A percentile compares a stretch with the other conserved stretches of the same genome.
Evolutionary conservation across 2,888 invertebrate species (phyloP).

Genomic region (Sesia apiformis): DNA sequence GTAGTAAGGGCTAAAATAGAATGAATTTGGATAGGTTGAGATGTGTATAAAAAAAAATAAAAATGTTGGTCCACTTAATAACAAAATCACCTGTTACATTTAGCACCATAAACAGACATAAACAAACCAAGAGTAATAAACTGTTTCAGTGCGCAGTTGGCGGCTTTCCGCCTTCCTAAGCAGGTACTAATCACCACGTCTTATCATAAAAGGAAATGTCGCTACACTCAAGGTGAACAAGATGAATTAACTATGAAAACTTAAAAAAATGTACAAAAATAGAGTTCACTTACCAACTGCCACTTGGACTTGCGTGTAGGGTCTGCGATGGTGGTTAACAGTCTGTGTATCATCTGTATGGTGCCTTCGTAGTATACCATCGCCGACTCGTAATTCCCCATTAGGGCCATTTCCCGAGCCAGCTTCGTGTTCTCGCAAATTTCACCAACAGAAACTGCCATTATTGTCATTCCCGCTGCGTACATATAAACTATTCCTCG

Average conservation of each 20-base stretch:
- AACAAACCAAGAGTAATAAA: conserved; percentile 26
- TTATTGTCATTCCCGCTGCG: conserved; percentile 81
- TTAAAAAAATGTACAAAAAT: conserved; percentile 5
- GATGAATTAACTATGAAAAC: conserved; percentile 14
- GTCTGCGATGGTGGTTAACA: conserved; percentile 86
- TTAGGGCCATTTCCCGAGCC: conserved; percentile 95
- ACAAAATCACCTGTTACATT: too few relatives aligned
- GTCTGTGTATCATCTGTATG: conserved; percentile 90
- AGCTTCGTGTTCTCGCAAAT: conserved; percentile 96
- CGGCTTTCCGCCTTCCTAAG: conserved; percentile 55
- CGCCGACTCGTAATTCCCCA: conserved; percentile 96
- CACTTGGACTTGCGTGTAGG: conserved; percentile 89
- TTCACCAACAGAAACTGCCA: conserved; percentile 92
- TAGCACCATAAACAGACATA: conserved; percentile 13
- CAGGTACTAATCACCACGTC: conserved; percentile 47
- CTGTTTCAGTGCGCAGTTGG: conserved; percentile 23
- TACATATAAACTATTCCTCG: conserved; percentile 57
- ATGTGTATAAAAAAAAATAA: too few relatives aligned
- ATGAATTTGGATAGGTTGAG: too few relatives aligned
- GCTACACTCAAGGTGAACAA: conserved; percentile 50
- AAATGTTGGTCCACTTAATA: too few relatives aligned
- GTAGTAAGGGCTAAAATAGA: too few relatives aligned
- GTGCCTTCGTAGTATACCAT: conserved; percentile 95
- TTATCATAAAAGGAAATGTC: conserved; percentile 61
- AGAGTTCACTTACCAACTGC: conserved; percentile 82